These are phyloP conservation scores for Conomelus anceps DNA, from an alignment of 2,888 invertebrate species.

Conservation along the genomic window DNA sequence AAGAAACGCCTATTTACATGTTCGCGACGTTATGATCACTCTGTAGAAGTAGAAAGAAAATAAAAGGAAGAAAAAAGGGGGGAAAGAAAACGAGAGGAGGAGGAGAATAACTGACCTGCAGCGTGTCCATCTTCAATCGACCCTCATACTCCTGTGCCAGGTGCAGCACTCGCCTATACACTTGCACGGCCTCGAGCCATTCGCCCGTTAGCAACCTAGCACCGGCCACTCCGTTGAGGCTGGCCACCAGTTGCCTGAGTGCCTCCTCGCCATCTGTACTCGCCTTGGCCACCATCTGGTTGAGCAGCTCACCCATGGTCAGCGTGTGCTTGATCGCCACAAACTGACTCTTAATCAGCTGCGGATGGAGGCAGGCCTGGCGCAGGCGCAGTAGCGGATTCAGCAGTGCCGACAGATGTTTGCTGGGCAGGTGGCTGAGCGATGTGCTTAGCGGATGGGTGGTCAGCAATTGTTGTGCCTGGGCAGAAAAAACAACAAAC, in stretches of 20 bases:
- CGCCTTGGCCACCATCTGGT: conserved; percentile 56
- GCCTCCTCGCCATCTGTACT: conserved; percentile 55
- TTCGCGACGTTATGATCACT: no score
- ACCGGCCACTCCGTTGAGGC: conserved; percentile 58
- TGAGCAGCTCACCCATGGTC: conserved; percentile 58
- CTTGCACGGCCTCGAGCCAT: conserved; percentile 49
- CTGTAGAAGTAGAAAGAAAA: no score
- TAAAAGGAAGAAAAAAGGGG: neutral
- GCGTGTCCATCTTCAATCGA: conserved; percentile 52
- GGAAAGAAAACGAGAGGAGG: neutral
- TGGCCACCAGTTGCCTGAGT: conserved; percentile 54
- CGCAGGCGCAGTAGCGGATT: conserved; percentile 58
- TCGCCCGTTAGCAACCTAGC: conserved; percentile 44
- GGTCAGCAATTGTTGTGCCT: neutral
- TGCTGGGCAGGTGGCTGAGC: neutral
- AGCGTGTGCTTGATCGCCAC: conserved; percentile 45
- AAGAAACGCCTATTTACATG: no score
- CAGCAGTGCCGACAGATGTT: conserved; percentile 43
- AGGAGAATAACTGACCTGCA: conserved; percentile 41
- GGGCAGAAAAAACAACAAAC: neutral
- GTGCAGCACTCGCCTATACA: conserved; percentile 55
- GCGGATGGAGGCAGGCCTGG: conserved; percentile 66
- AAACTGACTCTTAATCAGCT: conserved; percentile 34
- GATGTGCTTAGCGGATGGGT: neutral
- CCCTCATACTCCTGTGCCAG: conserved; percentile 45